Evolutionary conservation across 2,797 vertebrate genomes (phyloP), one percentile per base, ranked within the genome.

Genomic region (Pterois miles): DNA sequence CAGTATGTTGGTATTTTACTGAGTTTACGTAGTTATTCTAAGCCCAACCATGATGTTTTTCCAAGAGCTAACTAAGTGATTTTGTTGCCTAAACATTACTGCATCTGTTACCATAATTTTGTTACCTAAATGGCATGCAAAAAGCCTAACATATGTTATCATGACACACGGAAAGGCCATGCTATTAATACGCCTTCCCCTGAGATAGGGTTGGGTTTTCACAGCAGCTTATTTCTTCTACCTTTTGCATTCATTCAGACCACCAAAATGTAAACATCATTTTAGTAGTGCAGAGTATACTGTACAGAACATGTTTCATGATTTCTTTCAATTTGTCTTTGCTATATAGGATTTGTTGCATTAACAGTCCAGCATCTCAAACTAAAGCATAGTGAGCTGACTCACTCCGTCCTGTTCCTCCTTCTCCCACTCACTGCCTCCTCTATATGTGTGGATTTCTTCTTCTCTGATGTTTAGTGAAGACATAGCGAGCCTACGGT

Each of bases 391-490:
- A 72, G 74, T 65, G 57, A 79, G 66, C 73, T 82, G 80, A 88
- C 84, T 88, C 84, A 82, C 33, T 68, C 40, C 8, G 20, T 78
- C 71, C 62, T 81, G 57, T 71, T 71, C 62, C 27, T 43, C 8
- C 68, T 50, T 74, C 79, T 82, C 87, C 86, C 85, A 84, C 89
- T 78, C 85, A 71, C 80, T 83, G 65, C 75, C 81, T 80, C 75
- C 56, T 57, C 81, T 59, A 23, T 56, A 74, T 56, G 63, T 71
- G 56, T 54, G 72, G 67, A 57, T 76, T 74, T 80, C 29, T 72
- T 71, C 54, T 57, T 66, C 71, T 72, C 36, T 71, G 76, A 54
- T 73, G 40, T 52, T 33, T 52, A 40, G 33, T 1, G 16, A 74
- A 71, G 80, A 60, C 58, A 50, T 3, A 69, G 38, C 9, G 6